A percentile compares a stretch with the other conserved stretches of the same genome.
Conservation (phyloP, 2,797 vertebrate species). For the Delichon dasypus region DNA sequence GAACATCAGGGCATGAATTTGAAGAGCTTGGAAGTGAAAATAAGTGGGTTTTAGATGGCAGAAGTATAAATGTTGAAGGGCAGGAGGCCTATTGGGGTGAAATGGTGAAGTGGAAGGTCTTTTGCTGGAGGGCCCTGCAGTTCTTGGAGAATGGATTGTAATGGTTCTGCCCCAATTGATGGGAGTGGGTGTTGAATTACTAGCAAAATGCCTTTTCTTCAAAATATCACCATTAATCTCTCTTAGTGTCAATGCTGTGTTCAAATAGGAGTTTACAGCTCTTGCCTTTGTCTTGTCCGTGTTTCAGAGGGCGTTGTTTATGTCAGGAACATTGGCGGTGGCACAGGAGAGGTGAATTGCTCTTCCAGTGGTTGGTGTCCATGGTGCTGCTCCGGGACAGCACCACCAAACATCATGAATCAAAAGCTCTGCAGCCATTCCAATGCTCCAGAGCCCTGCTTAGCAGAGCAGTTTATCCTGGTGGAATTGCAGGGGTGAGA, state of each 20-base stretch:
- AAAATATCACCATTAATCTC: neutral
- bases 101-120: neutral
- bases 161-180: neutral
- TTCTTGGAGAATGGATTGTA: neutral
- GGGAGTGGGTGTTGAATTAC: conserved; percentile 1
- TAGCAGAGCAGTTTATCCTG: neutral
- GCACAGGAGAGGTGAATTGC: neutral
- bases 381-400: neutral
- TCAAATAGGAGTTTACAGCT: neutral
- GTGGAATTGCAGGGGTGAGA: neutral
- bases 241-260: neutral
- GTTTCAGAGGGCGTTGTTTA: neutral
- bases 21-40: conserved; percentile 1
- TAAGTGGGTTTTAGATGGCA: neutral
- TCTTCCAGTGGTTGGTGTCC: neutral
- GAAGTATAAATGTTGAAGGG: neutral
- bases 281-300: neutral
- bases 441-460: neutral
- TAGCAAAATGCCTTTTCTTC: neutral
- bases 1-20: neutral
- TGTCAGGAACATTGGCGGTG: neutral
- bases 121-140: conserved; percentile 4
- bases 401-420: neutral
- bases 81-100: conserved; percentile 1
- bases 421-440: neutral